These are phyloP conservation scores for Rhinogobius similis DNA, from an alignment of 2,113 vertebrate genomes.

Conservation along the genomic window DNA sequence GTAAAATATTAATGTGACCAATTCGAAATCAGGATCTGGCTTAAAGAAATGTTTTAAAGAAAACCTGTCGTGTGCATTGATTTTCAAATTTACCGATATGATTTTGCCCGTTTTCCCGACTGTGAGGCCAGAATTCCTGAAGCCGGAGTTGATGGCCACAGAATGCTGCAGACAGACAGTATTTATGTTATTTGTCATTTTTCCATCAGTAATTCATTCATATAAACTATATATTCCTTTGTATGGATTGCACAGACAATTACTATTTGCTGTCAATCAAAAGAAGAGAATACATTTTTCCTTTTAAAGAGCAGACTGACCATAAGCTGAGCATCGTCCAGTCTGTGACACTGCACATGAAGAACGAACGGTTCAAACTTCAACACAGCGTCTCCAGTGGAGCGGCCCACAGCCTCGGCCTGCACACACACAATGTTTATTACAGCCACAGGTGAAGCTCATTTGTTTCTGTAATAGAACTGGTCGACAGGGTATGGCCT, in stretches of 20 bases:
- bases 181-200: background rate
- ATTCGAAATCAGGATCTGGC: too few relatives aligned
- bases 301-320: slow-evolving; percentile 55
- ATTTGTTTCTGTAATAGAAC: background rate
- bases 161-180: slow-evolving; percentile 77
- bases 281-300: background rate
- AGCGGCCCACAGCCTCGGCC: slow-evolving; percentile 75
- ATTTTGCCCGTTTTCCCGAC: slow-evolving; percentile 90
- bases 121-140: slow-evolving; percentile 94
- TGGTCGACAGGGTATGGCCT: too few relatives aligned
- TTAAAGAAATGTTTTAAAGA: too few relatives aligned
- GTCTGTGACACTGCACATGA: slow-evolving; percentile 85
- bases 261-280: too few relatives aligned
- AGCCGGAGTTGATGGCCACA: slow-evolving; percentile 85
- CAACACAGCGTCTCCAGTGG: slow-evolving; percentile 79
- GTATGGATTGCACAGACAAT: background rate
- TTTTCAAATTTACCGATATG: slow-evolving; percentile 78
- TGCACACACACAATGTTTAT: slow-evolving; percentile 53
- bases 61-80: too few relatives aligned
- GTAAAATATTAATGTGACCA: too few relatives aligned
- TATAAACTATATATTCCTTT: background rate
- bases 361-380: slow-evolving; percentile 95
- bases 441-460: background rate
- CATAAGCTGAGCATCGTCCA: slow-evolving; percentile 88
- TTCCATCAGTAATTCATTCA: background rate